Percentiles rank a stretch among this genome's conserved stretches.
Evolutionary conservation across 2,888 invertebrate genomes (phyloP).

Genomic region (Alcis repandata): DNA sequence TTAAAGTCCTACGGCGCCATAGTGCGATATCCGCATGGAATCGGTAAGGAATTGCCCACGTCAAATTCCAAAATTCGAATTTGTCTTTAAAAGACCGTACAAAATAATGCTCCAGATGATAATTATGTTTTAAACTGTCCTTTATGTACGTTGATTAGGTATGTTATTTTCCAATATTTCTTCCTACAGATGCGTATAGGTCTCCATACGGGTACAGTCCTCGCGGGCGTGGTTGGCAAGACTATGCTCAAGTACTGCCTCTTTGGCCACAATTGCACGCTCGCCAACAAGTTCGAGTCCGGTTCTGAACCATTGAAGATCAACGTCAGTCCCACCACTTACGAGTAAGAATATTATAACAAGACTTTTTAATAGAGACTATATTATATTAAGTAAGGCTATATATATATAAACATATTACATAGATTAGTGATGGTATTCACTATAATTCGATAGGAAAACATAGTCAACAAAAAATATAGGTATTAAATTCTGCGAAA

Average conservation of each 20-base stretch:
- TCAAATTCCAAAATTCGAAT: too few species aligned
- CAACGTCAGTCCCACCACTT: constrained; percentile 97
- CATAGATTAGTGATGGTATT: not conserved
- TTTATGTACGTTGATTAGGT: too few species aligned
- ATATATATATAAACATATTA: too few species aligned
- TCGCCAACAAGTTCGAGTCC: constrained; percentile 98
- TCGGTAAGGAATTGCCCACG: too few species aligned
- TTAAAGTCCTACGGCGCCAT: too few species aligned
- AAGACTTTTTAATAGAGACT: not conserved
- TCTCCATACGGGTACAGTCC: constrained; percentile 96
- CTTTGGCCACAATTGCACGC: constrained; percentile 97
- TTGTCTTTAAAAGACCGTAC: too few species aligned
- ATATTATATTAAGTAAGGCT: too few species aligned
- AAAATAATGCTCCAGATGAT: too few species aligned
- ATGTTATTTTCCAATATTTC: constrained; percentile 14
- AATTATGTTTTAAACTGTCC: too few species aligned
- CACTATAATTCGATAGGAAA: not conserved
- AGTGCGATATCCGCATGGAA: too few species aligned
- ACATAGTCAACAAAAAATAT: not conserved
- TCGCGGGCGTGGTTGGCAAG: constrained; percentile 97
- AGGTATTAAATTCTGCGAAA: not conserved
- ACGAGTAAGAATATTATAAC: constrained; percentile 92
- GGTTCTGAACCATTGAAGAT: constrained; percentile 96
- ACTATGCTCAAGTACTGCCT: constrained; percentile 98
- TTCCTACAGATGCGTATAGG: constrained; percentile 95